Evolutionary conservation across 2,888 invertebrate species (phyloP), one percentile per base, ranked within the genome.

Genomic region (Troides oblongomaculatus): DNA sequence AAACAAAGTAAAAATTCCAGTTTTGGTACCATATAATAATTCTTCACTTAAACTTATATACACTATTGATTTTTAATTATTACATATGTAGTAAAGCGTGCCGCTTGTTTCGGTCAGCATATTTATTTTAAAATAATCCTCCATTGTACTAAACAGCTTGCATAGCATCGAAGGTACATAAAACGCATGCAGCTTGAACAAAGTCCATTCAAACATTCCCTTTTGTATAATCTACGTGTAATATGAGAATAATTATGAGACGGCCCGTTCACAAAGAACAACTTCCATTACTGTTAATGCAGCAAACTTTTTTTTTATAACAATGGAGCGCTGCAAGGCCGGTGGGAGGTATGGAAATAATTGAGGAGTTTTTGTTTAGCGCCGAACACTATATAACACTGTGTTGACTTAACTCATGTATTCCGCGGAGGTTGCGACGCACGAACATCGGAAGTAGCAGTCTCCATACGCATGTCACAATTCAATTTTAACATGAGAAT

Each of bases 381-480:
- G 62, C 30, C 69, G 60, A 53, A 64, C 43, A 61, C 46, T 30
- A 17, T 65, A 53, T 66, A 53, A 64, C 43, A 61, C 46, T 30
- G 17, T 65, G 58, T 66, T 70, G 64, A 70, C 64, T 65, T 57
- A 64, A 50, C 70, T 66, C 70, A 70, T 70, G 67, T 67, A 64
- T 67, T 72, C 66, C 70, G 68, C 58, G 57, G 65, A 59, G 70
- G 61, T 75, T 74, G 74, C 78, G 73, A 74, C 76, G 78, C 76
- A 74, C 76, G 78, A 75, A 78, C 76, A 75, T 72, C 36, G 36
- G 21, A 62, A 46, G 68, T 62, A 62, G 71, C 66, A 70, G 64
- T 60, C 50, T 64, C 64, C 56, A 60, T 59, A 39, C 18, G 30
- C n/a, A n/a, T 30, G 14, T 58, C 18, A 14, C 14, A 63, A n/a